Evolutionary conservation across 2,113 vertebrate genomes (phyloP).

Genomic region (Rhabdomys dilectus): DNA sequence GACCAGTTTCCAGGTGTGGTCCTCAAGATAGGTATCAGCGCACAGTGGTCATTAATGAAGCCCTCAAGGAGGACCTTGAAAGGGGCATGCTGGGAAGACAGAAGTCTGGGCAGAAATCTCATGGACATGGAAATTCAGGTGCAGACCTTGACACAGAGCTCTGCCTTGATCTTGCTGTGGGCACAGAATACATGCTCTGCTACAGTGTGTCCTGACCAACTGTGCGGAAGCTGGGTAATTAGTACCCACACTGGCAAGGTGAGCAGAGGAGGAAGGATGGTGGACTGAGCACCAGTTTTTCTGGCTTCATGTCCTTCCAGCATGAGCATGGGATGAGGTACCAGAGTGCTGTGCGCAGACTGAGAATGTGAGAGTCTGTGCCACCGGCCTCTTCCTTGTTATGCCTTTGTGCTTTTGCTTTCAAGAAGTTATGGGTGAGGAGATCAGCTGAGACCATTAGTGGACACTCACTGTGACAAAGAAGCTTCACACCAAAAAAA

Average conservation of each 20-base stretch:
- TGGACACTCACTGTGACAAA: background rate
- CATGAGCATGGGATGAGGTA: background rate
- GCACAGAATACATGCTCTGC: background rate
- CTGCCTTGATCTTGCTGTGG: background rate
- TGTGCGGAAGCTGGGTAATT: background rate
- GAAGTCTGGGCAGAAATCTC: background rate
- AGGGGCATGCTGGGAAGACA: background rate
- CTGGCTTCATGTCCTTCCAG: background rate
- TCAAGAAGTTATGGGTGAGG: background rate
- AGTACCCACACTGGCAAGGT: background rate
- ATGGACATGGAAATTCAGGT: background rate
- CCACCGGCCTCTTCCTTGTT: background rate
- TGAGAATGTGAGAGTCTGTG: background rate
- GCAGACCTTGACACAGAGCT: background rate
- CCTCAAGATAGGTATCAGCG: background rate
- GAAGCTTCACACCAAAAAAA: background rate
- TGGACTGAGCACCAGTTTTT: background rate
- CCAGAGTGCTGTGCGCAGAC: background rate
- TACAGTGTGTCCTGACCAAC: background rate
- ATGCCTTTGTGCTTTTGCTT: background rate
- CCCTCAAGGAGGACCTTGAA: background rate
- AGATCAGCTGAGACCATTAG: background rate
- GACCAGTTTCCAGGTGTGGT: background rate
- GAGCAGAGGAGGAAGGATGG: background rate
- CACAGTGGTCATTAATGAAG: background rate